Evolutionary conservation across 2,797 vertebrate species (phyloP).

Genomic region (Serranus cabrilla): DNA sequence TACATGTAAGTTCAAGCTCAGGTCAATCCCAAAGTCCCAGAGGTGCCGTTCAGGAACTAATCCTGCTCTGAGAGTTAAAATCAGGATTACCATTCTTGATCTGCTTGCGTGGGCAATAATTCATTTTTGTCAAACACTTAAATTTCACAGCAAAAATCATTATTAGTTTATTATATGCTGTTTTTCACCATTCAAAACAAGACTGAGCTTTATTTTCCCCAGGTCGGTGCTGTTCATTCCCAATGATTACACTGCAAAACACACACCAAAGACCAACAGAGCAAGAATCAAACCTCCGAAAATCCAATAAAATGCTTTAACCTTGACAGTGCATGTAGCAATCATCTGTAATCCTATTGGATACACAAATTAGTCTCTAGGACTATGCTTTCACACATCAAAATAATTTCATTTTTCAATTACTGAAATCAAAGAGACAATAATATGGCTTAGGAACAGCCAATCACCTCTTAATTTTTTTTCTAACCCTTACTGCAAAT

Average conservation of each 20-base stretch:
- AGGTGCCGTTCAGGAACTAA: slow-evolving; percentile 28
- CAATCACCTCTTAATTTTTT: slow-evolving; percentile 39
- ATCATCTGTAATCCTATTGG: slow-evolving; percentile 74
- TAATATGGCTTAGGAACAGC: slow-evolving; percentile 54
- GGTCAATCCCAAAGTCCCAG: slow-evolving; percentile 23
- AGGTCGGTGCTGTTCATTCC: slow-evolving; percentile 34
- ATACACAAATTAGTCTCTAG: slow-evolving; percentile 72
- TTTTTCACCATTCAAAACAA: slow-evolving; percentile 24
- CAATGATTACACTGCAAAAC: slow-evolving; percentile 47
- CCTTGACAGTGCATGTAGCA: slow-evolving; percentile 71
- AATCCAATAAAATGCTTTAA: slow-evolving; percentile 74
- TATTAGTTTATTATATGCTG: slow-evolving; percentile 11
- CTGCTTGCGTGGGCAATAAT: not conserved
- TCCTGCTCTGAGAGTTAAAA: slow-evolving; percentile 17
- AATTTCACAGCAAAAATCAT: slow-evolving; percentile 15
- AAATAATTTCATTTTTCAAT: slow-evolving; percentile 75
- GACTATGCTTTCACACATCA: slow-evolving; percentile 66
- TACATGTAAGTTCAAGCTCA: slow-evolving; percentile 3
- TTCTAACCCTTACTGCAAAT: slow-evolving; percentile 19
- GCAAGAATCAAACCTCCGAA: slow-evolving; percentile 61
- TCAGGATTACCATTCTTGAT: slow-evolving; percentile 5
- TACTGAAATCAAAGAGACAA: slow-evolving; percentile 67
- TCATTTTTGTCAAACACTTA: slow-evolving; percentile 9
- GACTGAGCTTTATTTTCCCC: slow-evolving; percentile 31
- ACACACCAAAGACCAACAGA: slow-evolving; percentile 47